A percentile compares a stretch with the other conserved stretches of the same genome.
Evolutionary conservation across 2,888 invertebrate species (phyloP).

Genomic region (Mechanitis messenoides): DNA sequence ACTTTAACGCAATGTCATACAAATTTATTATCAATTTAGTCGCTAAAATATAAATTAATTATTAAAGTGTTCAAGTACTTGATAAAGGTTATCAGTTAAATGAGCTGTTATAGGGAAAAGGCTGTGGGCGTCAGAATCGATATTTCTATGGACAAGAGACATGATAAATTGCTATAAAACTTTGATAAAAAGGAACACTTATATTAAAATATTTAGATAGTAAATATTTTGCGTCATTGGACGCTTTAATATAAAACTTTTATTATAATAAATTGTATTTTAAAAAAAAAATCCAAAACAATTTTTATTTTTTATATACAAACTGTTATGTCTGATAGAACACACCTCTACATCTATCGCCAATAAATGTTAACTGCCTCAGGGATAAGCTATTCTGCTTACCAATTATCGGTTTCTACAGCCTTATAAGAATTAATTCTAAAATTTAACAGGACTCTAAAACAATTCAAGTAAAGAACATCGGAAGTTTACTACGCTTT

Average conservation of each 20-base stretch:
- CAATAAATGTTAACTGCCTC: neutral
- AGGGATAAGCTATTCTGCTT: neutral
- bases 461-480: neutral
- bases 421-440: neutral
- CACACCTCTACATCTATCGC: neutral
- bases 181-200: neutral
- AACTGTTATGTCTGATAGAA: too few species aligned
- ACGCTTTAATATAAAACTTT: neutral
- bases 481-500: conserved; percentile 2
- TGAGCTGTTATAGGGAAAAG: neutral
- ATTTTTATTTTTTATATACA: too few species aligned
- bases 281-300: too few species aligned
- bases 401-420: neutral
- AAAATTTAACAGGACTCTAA: neutral
- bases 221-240: neutral
- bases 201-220: neutral
- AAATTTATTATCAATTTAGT: neutral
- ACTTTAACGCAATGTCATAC: too few species aligned
- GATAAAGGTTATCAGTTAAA: conserved; percentile 9
- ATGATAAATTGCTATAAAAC: neutral
- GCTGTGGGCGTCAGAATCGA: conserved; percentile 1
- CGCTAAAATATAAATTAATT: conserved; percentile 4
- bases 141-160: neutral
- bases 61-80: conserved; percentile 6
- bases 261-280: neutral